Evolutionary conservation across 2,888 invertebrate genomes (phyloP).

Genomic region (Marronus borbonicus): DNA sequence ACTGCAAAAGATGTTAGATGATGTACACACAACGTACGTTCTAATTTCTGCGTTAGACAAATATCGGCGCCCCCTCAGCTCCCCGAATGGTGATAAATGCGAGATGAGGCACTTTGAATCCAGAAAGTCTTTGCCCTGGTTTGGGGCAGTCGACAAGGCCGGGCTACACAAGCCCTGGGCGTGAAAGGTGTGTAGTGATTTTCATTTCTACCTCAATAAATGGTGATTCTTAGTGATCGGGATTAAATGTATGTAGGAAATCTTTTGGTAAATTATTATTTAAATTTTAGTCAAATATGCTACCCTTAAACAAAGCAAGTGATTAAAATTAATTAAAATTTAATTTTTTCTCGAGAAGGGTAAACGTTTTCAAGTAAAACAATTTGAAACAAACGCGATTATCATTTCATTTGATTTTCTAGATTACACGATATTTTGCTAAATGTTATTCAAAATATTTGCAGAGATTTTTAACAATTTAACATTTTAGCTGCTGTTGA

Average conservation of each 20-base stretch:
- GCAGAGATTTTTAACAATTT: too few relatives aligned
- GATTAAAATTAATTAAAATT: too few relatives aligned
- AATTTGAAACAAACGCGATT: neutral
- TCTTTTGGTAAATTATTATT: constrained; percentile 2
- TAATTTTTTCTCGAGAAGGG: too few relatives aligned
- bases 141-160: constrained; percentile 59
- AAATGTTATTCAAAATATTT: too few relatives aligned
- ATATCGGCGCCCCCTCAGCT: constrained; percentile 53
- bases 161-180: constrained; percentile 56
- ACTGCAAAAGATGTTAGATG: constrained; percentile 29
- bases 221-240: constrained; percentile 32
- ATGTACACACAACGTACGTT: constrained; percentile 2
- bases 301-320: too few relatives aligned
- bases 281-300: neutral
- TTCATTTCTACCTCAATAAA: constrained; percentile 25
- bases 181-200: constrained; percentile 51
- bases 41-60: constrained; percentile 52
- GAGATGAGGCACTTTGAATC: constrained; percentile 51
- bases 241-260: neutral
- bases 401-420: neutral
- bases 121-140: constrained; percentile 62
- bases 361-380: too few relatives aligned
- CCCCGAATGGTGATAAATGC: constrained; percentile 56
- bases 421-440: neutral
- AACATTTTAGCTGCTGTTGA: too few relatives aligned